These are phyloP conservation scores for Alentia gelatinosa DNA, from an alignment of 2,888 invertebrate genomes.

Conservation along the genomic window DNA sequence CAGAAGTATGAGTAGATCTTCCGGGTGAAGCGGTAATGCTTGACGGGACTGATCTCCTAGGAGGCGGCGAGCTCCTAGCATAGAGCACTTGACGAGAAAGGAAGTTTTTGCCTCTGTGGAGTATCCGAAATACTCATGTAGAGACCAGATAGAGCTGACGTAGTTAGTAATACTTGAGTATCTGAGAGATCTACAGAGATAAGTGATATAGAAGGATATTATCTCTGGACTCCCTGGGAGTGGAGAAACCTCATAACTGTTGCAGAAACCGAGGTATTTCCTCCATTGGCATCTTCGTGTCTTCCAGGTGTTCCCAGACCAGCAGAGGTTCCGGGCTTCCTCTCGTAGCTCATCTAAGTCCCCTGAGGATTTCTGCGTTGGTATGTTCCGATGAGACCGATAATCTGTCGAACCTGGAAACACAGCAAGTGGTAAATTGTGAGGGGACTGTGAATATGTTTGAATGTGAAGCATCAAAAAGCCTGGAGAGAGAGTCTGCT, in stretches of 20 bases:
- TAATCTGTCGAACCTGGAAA: too few relatives aligned
- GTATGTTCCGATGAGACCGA: too few relatives aligned
- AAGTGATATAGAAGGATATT: background rate
- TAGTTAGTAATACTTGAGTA: background rate
- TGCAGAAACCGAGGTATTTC: background rate
- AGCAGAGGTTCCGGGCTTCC: too few relatives aligned
- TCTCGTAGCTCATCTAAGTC: too few relatives aligned
- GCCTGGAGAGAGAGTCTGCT: too few relatives aligned
- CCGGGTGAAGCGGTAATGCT: background rate
- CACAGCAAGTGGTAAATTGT: too few relatives aligned
- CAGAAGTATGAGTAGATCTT: background rate
- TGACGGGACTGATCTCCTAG: background rate
- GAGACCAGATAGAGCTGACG: background rate
- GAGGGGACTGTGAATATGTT: too few relatives aligned
- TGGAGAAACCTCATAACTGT: background rate
- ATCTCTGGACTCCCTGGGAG: background rate
- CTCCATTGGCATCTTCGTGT: too few relatives aligned
- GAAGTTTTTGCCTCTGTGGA: background rate
- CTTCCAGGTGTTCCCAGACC: too few relatives aligned
- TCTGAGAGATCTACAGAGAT: background rate
- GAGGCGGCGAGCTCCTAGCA: background rate
- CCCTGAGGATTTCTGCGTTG: too few relatives aligned
- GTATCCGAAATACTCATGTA: background rate
- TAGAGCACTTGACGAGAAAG: background rate
- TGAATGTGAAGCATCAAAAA: too few relatives aligned